Conservation (phyloP, 2,888 invertebrate genomes). For the Acronicta alni region DNA sequence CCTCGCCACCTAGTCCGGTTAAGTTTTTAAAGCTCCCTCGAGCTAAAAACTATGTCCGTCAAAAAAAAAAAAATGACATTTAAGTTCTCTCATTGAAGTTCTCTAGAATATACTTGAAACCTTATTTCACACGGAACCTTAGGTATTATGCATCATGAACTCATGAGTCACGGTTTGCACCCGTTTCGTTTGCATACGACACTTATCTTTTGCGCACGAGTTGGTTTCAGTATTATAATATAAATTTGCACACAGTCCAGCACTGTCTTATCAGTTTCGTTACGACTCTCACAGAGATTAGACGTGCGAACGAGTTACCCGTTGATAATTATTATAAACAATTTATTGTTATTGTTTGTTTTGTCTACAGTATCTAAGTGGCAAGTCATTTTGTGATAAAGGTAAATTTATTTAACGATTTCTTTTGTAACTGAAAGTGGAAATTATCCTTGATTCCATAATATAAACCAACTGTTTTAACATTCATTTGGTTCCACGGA, state of each 20-base stretch:
- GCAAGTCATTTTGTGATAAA: not conserved
- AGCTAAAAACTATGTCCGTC: too few species aligned
- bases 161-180: slow-evolving; percentile 45
- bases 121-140: slow-evolving; percentile 44
- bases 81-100: too few species aligned
- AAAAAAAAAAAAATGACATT: too few species aligned
- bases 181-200: slow-evolving; percentile 34
- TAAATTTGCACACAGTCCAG: slow-evolving; percentile 18
- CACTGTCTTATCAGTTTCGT: slow-evolving; percentile 29
- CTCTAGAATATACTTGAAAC: slow-evolving; percentile 5
- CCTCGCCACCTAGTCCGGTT: too few species aligned
- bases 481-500: too few species aligned
- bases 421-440: not conserved
- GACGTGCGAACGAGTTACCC: slow-evolving; percentile 3
- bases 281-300: slow-evolving; percentile 9
- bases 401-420: slow-evolving; percentile 11
- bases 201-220: slow-evolving; percentile 49
- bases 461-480: not conserved
- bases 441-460: not conserved
- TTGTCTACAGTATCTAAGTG: slow-evolving; percentile 14
- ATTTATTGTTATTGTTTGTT: slow-evolving; percentile 17
- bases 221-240: slow-evolving; percentile 29
- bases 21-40: too few species aligned
- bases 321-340: slow-evolving; percentile 15
- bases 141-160: slow-evolving; percentile 7